Conservation (phyloP, 2,797 vertebrate genomes). For the Mus minutoides region DNA sequence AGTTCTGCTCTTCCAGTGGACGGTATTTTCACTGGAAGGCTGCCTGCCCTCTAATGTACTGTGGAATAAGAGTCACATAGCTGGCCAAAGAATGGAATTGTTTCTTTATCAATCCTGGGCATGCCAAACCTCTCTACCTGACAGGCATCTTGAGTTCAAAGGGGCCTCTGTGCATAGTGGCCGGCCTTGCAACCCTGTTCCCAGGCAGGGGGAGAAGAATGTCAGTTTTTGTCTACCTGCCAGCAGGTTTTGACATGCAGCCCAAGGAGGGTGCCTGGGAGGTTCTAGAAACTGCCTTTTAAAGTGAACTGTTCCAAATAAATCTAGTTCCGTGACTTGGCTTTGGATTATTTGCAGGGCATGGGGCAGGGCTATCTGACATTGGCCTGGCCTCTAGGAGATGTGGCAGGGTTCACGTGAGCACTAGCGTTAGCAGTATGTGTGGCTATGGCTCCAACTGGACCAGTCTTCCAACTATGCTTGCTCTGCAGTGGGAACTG, state of each 20-base stretch:
- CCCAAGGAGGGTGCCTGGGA: background rate
- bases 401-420: background rate
- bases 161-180: background rate
- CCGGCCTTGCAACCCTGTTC: background rate
- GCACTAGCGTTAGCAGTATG: background rate
- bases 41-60: background rate
- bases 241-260: conserved; percentile 16
- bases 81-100: background rate
- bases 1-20: background rate
- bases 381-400: background rate
- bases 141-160: conserved; percentile 43
- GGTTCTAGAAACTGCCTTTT: conserved; percentile 38
- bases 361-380: background rate
- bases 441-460: background rate
- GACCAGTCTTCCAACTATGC: accelerated
- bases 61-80: background rate
- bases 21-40: background rate
- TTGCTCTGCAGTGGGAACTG: background rate
- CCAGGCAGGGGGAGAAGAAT: background rate
- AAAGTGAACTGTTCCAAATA: conserved; percentile 43
- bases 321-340: background rate
- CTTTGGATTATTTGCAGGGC: background rate
- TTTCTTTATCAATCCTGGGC: background rate
- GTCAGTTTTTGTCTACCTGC: background rate
- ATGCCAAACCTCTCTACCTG: conserved; percentile 15